Percentiles rank a stretch among this genome's conserved stretches.
Conservation (phyloP, 2,113 vertebrate species). For the Laticauda colubrina region DNA sequence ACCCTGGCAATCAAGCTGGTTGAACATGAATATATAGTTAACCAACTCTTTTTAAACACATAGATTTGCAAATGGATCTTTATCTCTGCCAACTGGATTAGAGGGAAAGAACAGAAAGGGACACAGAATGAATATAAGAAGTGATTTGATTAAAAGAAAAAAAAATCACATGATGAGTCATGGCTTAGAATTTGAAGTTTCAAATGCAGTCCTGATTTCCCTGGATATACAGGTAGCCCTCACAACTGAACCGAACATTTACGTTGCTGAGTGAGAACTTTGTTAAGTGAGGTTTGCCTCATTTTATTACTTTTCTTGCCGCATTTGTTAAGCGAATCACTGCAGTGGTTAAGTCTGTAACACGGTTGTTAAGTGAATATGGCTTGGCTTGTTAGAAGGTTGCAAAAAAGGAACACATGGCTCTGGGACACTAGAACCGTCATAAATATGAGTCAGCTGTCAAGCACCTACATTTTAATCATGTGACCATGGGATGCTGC, state of each 20-base stretch:
- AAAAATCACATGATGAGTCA: not conserved
- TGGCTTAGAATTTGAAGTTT: not conserved
- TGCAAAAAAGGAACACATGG: not conserved
- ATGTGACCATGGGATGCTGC: not conserved
- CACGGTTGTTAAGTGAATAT: not conserved
- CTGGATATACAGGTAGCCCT: not conserved
- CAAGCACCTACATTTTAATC: not conserved
- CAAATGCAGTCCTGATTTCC: not conserved
- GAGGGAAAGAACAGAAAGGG: not conserved
- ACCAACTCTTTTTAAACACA: not conserved
- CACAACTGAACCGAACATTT: not conserved
- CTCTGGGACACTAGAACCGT: not conserved
- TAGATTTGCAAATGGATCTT: not conserved
- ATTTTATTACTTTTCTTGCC: not conserved
- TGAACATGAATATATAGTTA: not conserved
- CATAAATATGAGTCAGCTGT: not conserved
- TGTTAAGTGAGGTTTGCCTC: not conserved
- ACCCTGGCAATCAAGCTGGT: not conserved
- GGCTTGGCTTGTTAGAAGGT: not conserved
- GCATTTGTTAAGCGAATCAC: not conserved
- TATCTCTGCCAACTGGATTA: not conserved
- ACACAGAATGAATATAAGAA: not conserved
- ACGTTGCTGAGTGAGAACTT: not conserved
- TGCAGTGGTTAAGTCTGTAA: not conserved
- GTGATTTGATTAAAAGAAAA: not conserved